Conservation (phyloP, 2,113 vertebrate species). For the Pholis gunnellus region DNA sequence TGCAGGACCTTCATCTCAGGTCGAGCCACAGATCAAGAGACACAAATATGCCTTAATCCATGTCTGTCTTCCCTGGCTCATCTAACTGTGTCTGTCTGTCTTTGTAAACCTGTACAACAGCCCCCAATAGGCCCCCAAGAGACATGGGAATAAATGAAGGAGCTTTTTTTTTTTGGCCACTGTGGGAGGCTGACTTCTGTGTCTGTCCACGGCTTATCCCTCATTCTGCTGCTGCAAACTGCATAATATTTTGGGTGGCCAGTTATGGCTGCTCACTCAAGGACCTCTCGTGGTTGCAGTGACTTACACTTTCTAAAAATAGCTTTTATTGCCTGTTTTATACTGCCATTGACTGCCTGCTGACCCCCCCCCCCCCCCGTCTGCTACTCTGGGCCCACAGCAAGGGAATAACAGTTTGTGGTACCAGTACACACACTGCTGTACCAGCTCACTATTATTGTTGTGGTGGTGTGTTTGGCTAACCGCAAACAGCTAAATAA, state of each 20-base stretch:
- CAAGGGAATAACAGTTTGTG: too few relatives aligned
- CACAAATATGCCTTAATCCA: slow-evolving; percentile 37
- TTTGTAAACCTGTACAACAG: not conserved
- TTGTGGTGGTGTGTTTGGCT: not conserved
- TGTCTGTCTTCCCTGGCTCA: not conserved
- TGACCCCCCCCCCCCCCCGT: too few relatives aligned
- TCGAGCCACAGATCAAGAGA: slow-evolving; percentile 7
- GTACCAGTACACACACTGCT: too few relatives aligned
- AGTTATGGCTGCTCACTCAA: too few relatives aligned
- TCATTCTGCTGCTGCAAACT: too few relatives aligned
- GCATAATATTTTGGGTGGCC: too few relatives aligned
- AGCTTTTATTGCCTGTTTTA: not conserved
- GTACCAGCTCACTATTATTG: not conserved
- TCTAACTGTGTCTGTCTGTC: slow-evolving; percentile 13
- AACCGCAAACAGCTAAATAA: not conserved
- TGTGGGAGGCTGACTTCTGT: not conserved
- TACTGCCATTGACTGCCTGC: not conserved
- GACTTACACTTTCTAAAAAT: too few relatives aligned
- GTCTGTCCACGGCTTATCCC: too few relatives aligned
- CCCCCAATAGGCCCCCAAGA: slow-evolving; percentile 25
- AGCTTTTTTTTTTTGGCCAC: not conserved
- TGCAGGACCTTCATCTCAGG: slow-evolving; percentile 29
- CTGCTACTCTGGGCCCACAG: too few relatives aligned
- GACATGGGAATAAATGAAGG: slow-evolving; percentile 3
- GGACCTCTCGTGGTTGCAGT: too few relatives aligned